phyloP scores from a whole-genome alignment of 2,888 invertebrate genomes.

The Scaptomyza polygonia region DNA sequence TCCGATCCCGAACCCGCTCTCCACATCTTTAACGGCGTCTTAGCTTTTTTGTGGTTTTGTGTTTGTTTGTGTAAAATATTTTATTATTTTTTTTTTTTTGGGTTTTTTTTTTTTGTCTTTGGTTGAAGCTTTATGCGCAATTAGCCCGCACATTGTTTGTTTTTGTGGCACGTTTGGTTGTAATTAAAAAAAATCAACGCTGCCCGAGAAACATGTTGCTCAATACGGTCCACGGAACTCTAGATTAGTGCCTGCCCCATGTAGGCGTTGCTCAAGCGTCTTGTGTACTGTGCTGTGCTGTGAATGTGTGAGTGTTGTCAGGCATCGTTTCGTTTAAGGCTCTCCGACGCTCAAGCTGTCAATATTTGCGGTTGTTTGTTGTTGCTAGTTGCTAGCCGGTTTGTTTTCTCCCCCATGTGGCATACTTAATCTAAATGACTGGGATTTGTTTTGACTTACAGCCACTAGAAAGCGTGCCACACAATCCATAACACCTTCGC shows the following conservation, averaged over 20 bases:
- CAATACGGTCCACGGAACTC: conserved; percentile 22
- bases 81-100: not conserved
- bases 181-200: conserved; percentile 68
- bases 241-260: conserved; percentile 27
- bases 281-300: too few species aligned
- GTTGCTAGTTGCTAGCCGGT: conserved; percentile 13
- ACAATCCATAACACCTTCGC: conserved; percentile 9
- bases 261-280: conserved; percentile 40
- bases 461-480: conserved; percentile 15
- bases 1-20: not conserved
- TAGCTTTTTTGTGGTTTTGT: conserved; percentile 24
- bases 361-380: conserved; percentile 44
- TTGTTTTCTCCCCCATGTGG: conserved; percentile 30
- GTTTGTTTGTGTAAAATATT: conserved; percentile 36
- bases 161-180: conserved; percentile 74
- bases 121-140: conserved; percentile 66
- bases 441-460: conserved; percentile 19
- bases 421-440: conserved; percentile 30
- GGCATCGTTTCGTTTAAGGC: conserved; percentile 19
- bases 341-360: conserved; percentile 41
- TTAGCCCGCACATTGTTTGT: conserved; percentile 72
- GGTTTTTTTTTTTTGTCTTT: conserved; percentile 28
- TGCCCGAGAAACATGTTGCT: conserved; percentile 43
- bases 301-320: conserved; percentile 12
- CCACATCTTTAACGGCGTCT: conserved; percentile 11